Evolutionary conservation across 1,140 invertebrate species (phyloP).

Genomic region (Apocrypta bakeri): DNA sequence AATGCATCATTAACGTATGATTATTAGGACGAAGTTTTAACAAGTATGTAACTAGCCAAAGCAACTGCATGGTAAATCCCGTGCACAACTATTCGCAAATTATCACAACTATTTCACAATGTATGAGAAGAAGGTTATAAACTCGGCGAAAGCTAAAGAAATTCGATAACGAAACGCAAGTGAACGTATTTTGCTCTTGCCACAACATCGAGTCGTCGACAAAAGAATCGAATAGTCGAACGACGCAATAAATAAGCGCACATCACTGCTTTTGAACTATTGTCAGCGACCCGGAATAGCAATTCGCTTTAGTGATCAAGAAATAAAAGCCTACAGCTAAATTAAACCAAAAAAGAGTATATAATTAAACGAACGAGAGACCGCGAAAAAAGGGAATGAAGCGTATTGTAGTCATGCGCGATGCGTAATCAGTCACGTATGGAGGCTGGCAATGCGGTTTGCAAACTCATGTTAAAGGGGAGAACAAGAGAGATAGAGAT

Average conservation of each 20-base stretch:
- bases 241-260: not conserved
- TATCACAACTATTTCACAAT: too few species aligned
- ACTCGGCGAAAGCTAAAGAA: too few species aligned
- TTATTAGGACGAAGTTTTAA: too few species aligned
- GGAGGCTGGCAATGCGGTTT: slow-evolving; percentile 28
- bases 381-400: not conserved
- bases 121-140: too few species aligned
- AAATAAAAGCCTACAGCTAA: not conserved
- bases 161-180: too few species aligned
- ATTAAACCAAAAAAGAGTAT: not conserved
- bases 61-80: too few species aligned
- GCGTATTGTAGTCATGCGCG: slow-evolving; percentile 8
- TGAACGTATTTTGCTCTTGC: too few species aligned
- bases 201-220: not conserved
- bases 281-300: not conserved
- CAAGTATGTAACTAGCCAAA: too few species aligned
- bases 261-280: not conserved
- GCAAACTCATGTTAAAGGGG: not conserved
- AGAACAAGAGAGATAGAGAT: not conserved
- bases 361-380: not conserved
- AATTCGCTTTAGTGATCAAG: not conserved
- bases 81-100: too few species aligned
- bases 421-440: slow-evolving; percentile 28
- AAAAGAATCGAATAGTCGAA: not conserved
- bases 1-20: too few species aligned